These are phyloP conservation scores for Acrocyrtus sp. DNA, from an alignment of 2,888 invertebrate genomes.

Conservation along the genomic window DNA sequence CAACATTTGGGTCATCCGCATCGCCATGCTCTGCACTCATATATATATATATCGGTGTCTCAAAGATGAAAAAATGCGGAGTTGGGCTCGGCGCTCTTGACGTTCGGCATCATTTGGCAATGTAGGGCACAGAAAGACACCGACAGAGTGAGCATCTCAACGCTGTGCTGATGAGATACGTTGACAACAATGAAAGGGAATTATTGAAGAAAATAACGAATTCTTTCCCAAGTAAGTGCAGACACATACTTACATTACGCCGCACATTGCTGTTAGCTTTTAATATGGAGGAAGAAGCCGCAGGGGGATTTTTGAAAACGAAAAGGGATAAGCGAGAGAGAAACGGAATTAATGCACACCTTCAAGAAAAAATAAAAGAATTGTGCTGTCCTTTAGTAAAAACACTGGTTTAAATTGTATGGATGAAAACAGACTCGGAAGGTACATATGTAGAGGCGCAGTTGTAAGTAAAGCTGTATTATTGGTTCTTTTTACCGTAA, in stretches of 20 bases:
- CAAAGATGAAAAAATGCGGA: constrained; percentile 1
- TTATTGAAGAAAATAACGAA: neutral
- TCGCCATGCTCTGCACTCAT: neutral
- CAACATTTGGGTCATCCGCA: constrained; percentile 42
- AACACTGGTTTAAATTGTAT: no score
- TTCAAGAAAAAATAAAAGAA: neutral
- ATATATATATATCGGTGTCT: neutral
- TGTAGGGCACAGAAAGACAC: constrained; percentile 26
- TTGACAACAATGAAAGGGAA: neutral
- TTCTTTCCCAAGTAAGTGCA: neutral
- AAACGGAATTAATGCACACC: neutral
- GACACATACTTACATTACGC: neutral
- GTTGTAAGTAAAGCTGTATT: no score
- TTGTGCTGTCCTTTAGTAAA: no score
- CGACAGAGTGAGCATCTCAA: neutral
- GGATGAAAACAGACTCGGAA: no score
- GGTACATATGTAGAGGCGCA: no score
- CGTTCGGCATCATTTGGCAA: constrained; percentile 50
- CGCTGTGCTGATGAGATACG: neutral
- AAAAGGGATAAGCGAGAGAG: neutral
- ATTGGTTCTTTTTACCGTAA: no score
- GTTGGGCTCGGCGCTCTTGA: neutral
- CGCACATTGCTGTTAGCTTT: no score
- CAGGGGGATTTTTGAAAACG: constrained; percentile 9
- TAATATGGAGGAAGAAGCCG: constrained; percentile 32